Evolutionary conservation across 2,888 invertebrate species (phyloP).

Genomic region (Drosophila conformis): DNA sequence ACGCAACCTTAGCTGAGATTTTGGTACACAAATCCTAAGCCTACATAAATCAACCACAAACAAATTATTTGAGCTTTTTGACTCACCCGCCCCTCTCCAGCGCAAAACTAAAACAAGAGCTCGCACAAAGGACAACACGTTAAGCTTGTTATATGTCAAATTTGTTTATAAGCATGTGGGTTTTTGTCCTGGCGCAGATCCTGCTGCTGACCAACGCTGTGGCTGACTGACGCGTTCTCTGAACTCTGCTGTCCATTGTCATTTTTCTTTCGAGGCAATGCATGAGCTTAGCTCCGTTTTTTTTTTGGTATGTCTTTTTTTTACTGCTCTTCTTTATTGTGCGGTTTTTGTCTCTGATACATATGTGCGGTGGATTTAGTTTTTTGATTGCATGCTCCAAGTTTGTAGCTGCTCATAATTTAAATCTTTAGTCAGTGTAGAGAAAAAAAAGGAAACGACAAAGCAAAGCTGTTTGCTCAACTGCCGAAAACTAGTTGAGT

Average conservation of each 20-base stretch:
- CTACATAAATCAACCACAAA: conserved; percentile 69
- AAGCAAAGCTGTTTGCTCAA: conserved; percentile 30
- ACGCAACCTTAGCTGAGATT: conserved; percentile 17
- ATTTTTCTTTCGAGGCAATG: conserved; percentile 47
- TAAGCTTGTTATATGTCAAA: conserved; percentile 78
- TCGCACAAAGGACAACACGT: conserved; percentile 64
- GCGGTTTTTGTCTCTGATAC: conserved; percentile 26
- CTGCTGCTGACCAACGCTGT: conserved; percentile 14
- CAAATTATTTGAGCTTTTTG: conserved; percentile 66
- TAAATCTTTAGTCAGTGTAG: conserved; percentile 30
- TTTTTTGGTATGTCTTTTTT: conserved; percentile 17
- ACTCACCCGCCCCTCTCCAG: conserved; percentile 12
- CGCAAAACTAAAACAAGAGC: conserved; percentile 33
- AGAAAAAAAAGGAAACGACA: conserved; percentile 6
- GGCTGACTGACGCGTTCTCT: conserved; percentile 44
- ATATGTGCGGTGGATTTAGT: conserved; percentile 43
- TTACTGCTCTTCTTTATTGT: conserved; percentile 36
- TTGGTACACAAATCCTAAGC: conserved; percentile 43
- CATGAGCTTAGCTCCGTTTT: conserved; percentile 41
- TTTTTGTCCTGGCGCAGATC: conserved; percentile 22
- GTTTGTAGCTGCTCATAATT: conserved; percentile 45
- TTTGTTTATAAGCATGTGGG: conserved; percentile 64
- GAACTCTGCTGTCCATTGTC: conserved; percentile 45
- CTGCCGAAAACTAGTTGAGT: conserved; percentile 57
- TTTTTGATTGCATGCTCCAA: conserved; percentile 46